These are phyloP conservation scores for Podotricha telesiphe DNA, from an alignment of 2,888 invertebrate genomes.

Conservation along the genomic window DNA sequence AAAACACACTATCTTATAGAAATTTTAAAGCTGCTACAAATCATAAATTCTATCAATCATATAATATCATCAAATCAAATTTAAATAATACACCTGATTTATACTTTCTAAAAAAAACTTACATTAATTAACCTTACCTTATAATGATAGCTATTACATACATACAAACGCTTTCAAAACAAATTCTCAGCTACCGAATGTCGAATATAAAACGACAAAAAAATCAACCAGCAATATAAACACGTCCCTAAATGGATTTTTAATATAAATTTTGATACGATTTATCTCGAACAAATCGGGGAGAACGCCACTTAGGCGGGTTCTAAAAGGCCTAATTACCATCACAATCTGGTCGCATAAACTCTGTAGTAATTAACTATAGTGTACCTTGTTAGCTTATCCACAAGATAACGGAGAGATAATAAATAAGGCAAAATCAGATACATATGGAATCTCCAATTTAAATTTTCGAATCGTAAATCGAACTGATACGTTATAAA, in stretches of 20 bases:
- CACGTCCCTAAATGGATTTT: slow-evolving; percentile 52
- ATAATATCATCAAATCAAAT: too few relatives aligned
- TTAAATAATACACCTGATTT: too few relatives aligned
- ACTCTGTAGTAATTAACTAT: slow-evolving; percentile 79
- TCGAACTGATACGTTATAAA: slow-evolving; percentile 38
- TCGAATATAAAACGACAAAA: slow-evolving; percentile 9
- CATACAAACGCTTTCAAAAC: slow-evolving; percentile 15
- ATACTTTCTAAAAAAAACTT: background rate
- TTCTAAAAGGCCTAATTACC: slow-evolving; percentile 66
- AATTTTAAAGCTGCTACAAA: too few relatives aligned
- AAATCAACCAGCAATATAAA: slow-evolving; percentile 40
- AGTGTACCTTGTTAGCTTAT: slow-evolving; percentile 63
- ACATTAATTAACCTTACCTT: background rate
- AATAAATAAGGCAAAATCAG: slow-evolving; percentile 60
- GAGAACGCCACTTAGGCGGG: slow-evolving; percentile 72
- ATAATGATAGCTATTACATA: background rate
- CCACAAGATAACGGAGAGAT: slow-evolving; percentile 54
- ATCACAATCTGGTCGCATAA: slow-evolving; percentile 80
- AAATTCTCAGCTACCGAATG: slow-evolving; percentile 16
- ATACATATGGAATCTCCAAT: slow-evolving; percentile 54
- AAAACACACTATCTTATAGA: too few relatives aligned
- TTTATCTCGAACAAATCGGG: slow-evolving; percentile 77
- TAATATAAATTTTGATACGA: slow-evolving; percentile 56
- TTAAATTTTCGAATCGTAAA: slow-evolving; percentile 45
- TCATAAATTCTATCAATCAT: too few relatives aligned